These are phyloP conservation scores for Agelaius tricolor DNA, from an alignment of 2,113 vertebrate species.

Conservation along the genomic window DNA sequence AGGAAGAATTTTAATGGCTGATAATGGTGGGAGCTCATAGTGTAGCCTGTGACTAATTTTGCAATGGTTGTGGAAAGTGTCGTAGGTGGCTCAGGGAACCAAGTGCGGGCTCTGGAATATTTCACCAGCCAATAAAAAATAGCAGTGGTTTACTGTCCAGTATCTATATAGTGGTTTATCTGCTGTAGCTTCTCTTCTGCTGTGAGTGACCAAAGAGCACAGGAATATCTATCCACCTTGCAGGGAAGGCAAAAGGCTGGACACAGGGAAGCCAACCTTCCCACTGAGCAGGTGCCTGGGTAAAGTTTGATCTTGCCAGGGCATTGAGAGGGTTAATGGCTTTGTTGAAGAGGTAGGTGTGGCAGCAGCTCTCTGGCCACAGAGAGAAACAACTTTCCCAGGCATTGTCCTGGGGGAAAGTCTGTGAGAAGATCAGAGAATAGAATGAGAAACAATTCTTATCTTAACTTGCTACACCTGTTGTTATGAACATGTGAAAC, in stretches of 20 bases:
- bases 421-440: no score
- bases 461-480: no score
- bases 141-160: background rate
- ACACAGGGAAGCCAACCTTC: background rate
- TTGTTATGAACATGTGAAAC: no score
- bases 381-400: no score
- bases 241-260: background rate
- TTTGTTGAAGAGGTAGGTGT: background rate
- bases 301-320: background rate
- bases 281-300: background rate
- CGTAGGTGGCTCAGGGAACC: background rate
- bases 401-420: no score
- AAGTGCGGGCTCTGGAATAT: background rate
- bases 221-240: background rate
- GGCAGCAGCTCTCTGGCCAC: no score
- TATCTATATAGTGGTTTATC: background rate
- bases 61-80: background rate
- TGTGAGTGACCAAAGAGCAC: background rate
- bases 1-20: conserved; percentile 55
- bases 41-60: background rate
- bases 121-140: background rate
- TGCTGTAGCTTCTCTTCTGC: background rate
- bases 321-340: background rate
- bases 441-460: no score
- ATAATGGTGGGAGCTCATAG: conserved; percentile 28